Percentiles rank a stretch among this genome's conserved stretches.
Conservation (phyloP, 2,113 vertebrate species). For the Carassius gibelio region DNA sequence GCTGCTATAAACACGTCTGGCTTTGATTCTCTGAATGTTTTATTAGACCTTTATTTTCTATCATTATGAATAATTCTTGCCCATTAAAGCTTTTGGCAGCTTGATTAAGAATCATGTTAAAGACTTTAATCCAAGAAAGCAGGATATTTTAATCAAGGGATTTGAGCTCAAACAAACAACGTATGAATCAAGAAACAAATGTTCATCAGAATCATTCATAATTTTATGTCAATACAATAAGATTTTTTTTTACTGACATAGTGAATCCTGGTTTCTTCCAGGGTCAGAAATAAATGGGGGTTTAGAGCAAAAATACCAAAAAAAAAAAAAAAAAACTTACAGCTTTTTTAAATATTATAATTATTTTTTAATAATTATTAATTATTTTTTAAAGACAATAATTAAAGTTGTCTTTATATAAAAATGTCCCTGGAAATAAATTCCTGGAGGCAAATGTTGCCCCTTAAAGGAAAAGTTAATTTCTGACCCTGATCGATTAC, state of each 20-base stretch:
- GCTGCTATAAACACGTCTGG: conserved; percentile 10
- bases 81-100: conserved; percentile 12
- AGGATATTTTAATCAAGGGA: background rate
- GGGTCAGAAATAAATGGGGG: no score
- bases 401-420: no score
- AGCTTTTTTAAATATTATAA: no score
- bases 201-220: background rate
- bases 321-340: no score
- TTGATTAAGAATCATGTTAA: conserved; percentile 8
- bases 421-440: no score
- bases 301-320: no score
- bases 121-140: conserved; percentile 32
- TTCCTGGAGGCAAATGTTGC: no score
- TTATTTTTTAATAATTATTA: no score
- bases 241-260: background rate
- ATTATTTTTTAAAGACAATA: no score
- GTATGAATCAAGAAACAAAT: background rate
- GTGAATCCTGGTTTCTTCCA: background rate
- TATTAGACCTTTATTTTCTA: background rate
- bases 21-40: conserved; percentile 8
- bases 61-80: conserved; percentile 42
- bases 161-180: background rate
- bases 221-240: conserved; percentile 15
- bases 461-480: no score
- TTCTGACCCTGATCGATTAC: no score